Evolutionary conservation across 1,140 invertebrate genomes (phyloP), one percentile per base, ranked within the genome.

Genomic region (Mercenaria mercenaria): DNA sequence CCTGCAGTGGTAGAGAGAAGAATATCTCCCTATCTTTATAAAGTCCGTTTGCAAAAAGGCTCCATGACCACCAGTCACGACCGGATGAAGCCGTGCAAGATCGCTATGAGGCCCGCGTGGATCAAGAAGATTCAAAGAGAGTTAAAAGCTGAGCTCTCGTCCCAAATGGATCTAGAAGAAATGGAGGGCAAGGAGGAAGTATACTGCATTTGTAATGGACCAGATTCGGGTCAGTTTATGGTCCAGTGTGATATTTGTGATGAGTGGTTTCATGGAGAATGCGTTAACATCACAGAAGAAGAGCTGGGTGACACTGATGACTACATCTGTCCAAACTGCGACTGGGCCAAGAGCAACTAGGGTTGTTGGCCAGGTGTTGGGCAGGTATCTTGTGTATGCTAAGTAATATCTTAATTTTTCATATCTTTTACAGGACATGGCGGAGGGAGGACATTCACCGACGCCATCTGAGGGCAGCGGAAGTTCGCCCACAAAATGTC

Each of bases 181-280:
- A 0, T 26, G 8, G 8, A 26, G 11, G 43, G 39, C 3, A 26
- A 39, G 15, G 56, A 83, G 43, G 56, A 83, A 67, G 6, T 43
- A 1, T 85, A 85, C 74, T 85, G 76, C 56, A 29, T 74, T 18
- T 85, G 64, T 72, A 72, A 59, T 32, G 43, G 69, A 29, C 82
- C 39, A 18, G 26, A 74, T 23, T 34, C 34, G 15, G 69, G 82
- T 15, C 37, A 50, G 26, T 85, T 72, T 23, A 85, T 74, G 67
- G 34, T 85, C 23, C 82, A 85, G 11, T 85, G 82, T 52, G 82
- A 85, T 26, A 56, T 20, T 39, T 84, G 81, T 72, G 39, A 41
- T 29, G 81, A 84, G 29, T 84, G 64, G 81, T 84, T 69, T 72
- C 81, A 84, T 84, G 59, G 81, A 34, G 34, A 47, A 72, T 84